Evolutionary conservation across 2,113 vertebrate genomes (phyloP), one percentile per base, ranked within the genome.

Genomic region (Hippocampus abdominalis): DNA sequence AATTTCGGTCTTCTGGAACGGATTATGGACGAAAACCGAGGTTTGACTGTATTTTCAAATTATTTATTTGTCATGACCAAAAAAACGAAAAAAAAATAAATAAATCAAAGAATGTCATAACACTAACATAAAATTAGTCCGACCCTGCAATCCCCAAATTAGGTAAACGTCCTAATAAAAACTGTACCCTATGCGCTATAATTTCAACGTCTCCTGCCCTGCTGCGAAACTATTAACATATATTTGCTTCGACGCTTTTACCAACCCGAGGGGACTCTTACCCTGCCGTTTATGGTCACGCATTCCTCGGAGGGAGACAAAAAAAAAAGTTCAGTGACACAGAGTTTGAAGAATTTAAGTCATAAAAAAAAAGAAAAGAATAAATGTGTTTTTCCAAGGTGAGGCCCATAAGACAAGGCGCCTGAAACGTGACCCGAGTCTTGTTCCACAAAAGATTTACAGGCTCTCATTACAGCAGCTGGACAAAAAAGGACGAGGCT

Each of bases 381-480:
- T 27, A 67, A 67, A 21, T 54, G 63, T 85, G 72, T 86, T 81
- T 88, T 88, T 83, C 74, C 80, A 53, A 74, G 70, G 70, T 79
- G 61, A 54, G 77, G 75, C 74, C 76, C 64, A 20, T 83, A 77
- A 83, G 79, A 82, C 79, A 81, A 78, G 21, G 73, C 79, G 74
- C 71, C 79, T 74, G 81, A 77, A 73, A 84, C 81, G 70, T 77
- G 77, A 83, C 83, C 86, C 76, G 65, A 84, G 62, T 84, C 84
- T 87, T 83, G 80, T 71, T 78, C 80, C 79, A 76, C 80, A 84
- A 89, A 89, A 90, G 83, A 90, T 89, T 89, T 89, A 79, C 72
- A 88, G 89, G 83, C 86, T 88, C 85, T 87, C 87, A 89, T 90
- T 90, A 89, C 79, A 84, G 82, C 73, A 73, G 81, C 84, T 8